Conservation (phyloP, 2,888 invertebrate species). For the Xestia rhomboidea region DNA sequence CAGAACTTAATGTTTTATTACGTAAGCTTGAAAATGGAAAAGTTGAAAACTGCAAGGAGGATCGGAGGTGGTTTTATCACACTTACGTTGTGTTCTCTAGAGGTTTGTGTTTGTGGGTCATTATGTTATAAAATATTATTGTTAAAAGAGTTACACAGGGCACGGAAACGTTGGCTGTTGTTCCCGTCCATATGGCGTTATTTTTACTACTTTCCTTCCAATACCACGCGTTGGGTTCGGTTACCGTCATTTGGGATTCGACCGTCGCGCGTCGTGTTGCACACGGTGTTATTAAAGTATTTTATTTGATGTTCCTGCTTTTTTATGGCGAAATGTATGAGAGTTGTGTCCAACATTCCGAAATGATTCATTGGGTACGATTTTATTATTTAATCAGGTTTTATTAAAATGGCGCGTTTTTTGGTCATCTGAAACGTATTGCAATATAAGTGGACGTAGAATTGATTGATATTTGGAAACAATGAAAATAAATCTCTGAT, state of each 20-base stretch:
- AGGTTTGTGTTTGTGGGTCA: slow-evolving; percentile 17
- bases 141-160: slow-evolving; percentile 44
- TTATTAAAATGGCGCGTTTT: neutral
- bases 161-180: slow-evolving; percentile 57
- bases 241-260: slow-evolving; percentile 62
- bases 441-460: neutral
- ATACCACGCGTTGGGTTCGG: slow-evolving; percentile 49
- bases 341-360: slow-evolving; percentile 4
- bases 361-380: slow-evolving; percentile 8
- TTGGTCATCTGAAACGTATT: neutral
- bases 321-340: slow-evolving; percentile 36
- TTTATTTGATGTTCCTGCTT: slow-evolving; percentile 53
- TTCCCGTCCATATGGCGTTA: slow-evolving; percentile 72
- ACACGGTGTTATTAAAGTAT: slow-evolving; percentile 58
- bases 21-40: slow-evolving; percentile 34
- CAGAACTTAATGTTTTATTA: slow-evolving; percentile 18
- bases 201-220: slow-evolving; percentile 76
- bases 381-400: neutral
- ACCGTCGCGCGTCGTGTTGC: slow-evolving; percentile 54
- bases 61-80: slow-evolving; percentile 32
- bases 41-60: neutral
- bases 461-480: neutral
- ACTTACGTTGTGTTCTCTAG: neutral
- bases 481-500: neutral
- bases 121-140: slow-evolving; percentile 52